Conservation (phyloP, 1,140 invertebrate species). For the Drosophila erecta region DNA sequence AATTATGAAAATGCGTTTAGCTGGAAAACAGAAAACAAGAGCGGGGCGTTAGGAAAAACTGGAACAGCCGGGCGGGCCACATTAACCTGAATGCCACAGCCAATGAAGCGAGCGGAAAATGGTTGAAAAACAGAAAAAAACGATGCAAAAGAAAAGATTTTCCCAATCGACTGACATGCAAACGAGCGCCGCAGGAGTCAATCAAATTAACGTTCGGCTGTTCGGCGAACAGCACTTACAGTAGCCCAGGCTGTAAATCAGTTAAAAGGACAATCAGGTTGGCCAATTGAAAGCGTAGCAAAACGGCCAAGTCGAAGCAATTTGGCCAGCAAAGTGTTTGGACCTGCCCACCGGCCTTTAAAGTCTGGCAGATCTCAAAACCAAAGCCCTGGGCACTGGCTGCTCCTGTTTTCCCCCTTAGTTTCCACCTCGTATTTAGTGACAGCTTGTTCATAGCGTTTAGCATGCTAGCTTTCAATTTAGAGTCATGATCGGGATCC, state of each 20-base stretch:
- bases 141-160: slow-evolving; percentile 13
- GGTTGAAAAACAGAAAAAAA: not conserved
- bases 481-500: slow-evolving; percentile 55
- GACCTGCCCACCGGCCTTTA: slow-evolving; percentile 32
- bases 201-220: slow-evolving; percentile 64
- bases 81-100: slow-evolving; percentile 77
- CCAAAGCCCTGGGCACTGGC: slow-evolving; percentile 20
- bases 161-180: slow-evolving; percentile 64
- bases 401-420: slow-evolving; percentile 34
- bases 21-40: slow-evolving; percentile 44
- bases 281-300: slow-evolving; percentile 66
- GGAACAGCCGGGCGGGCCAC: slow-evolving; percentile 59
- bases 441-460: slow-evolving; percentile 54
- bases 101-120: slow-evolving; percentile 49
- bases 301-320: slow-evolving; percentile 4
- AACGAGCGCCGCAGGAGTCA: slow-evolving; percentile 73
- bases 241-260: slow-evolving; percentile 69
- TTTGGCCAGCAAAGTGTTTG: slow-evolving; percentile 21
- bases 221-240: slow-evolving; percentile 20
- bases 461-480: slow-evolving; percentile 79
- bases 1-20: slow-evolving; percentile 81
- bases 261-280: slow-evolving; percentile 78
- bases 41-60: slow-evolving; percentile 64
- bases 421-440: slow-evolving; percentile 24
- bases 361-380: slow-evolving; percentile 29